These are phyloP conservation scores for Theocolax elegans DNA, from an alignment of 1,140 invertebrate genomes.

Conservation along the genomic window DNA sequence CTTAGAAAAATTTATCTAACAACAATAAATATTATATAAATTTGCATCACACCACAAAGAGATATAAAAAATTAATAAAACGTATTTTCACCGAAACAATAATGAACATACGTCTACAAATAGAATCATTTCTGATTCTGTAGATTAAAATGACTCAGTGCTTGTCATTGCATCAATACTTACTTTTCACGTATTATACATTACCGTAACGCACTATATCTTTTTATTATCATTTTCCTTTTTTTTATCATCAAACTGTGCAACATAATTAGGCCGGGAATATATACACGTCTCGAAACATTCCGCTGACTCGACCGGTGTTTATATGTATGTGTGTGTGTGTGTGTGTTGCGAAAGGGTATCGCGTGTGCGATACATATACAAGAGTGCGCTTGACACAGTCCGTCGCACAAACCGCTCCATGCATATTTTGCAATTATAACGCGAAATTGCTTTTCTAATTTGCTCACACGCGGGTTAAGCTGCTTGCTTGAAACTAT, in stretches of 20 bases:
- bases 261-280: not conserved
- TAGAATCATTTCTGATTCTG: too few relatives aligned
- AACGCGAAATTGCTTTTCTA: constrained; percentile 23
- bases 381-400: not conserved
- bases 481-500: too few relatives aligned
- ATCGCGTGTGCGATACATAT: not conserved
- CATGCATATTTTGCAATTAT: constrained; percentile 28
- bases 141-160: too few relatives aligned
- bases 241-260: not conserved
- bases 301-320: constrained; percentile 27
- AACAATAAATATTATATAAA: too few relatives aligned
- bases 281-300: not conserved
- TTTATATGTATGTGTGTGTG: too few relatives aligned
- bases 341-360: constrained; percentile 16
- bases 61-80: too few relatives aligned
- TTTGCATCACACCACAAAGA: too few relatives aligned
- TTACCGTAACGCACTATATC: not conserved
- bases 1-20: too few relatives aligned
- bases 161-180: too few relatives aligned
- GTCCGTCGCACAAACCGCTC: not conserved
- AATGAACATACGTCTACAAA: too few relatives aligned
- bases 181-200: too few relatives aligned
- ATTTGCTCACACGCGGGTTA: not conserved
- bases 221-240: constrained; percentile 7
- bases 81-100: too few relatives aligned